A percentile compares a stretch with the other conserved stretches of the same genome.
These are phyloP conservation scores for Euura saliciscinereae DNA, from an alignment of 1,140 invertebrate species.

Conservation along the genomic window DNA sequence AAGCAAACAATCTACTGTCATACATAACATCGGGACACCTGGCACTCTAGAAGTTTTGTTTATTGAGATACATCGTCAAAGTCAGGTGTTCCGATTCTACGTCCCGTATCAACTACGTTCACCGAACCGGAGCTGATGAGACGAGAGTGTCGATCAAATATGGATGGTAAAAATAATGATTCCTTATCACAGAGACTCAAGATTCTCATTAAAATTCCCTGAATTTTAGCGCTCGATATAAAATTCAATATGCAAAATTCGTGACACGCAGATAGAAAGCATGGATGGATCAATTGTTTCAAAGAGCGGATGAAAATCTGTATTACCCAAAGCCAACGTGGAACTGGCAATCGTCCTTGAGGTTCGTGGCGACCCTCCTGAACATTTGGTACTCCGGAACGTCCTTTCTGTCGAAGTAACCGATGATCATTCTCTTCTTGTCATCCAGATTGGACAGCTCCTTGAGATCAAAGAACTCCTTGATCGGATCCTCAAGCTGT, in stretches of 20 bases:
- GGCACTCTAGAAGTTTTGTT: too few species aligned
- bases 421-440: conserved; percentile 91
- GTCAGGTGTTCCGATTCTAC: too few species aligned
- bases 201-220: background rate
- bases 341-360: conserved; percentile 97
- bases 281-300: background rate
- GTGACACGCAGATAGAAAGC: too few species aligned
- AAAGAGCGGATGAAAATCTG: conserved; percentile 8
- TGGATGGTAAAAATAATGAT: too few species aligned
- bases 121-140: too few species aligned
- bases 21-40: too few species aligned
- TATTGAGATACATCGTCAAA: too few species aligned
- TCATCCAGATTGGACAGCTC: conserved; percentile 83
- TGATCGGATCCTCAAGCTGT: conserved; percentile 89
- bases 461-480: conserved; percentile 76
- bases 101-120: too few species aligned
- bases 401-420: conserved; percentile 87
- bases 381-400: conserved; percentile 81
- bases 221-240: background rate
- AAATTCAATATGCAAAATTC: too few species aligned
- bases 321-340: conserved; percentile 92
- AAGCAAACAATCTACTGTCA: too few species aligned
- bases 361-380: conserved; percentile 80
- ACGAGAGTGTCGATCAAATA: too few species aligned
- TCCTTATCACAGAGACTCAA: background rate